Percentiles rank a stretch among this genome's conserved stretches.
Evolutionary conservation across 2,888 invertebrate genomes (phyloP).

Genomic region (Ornithoptera alexandrae): DNA sequence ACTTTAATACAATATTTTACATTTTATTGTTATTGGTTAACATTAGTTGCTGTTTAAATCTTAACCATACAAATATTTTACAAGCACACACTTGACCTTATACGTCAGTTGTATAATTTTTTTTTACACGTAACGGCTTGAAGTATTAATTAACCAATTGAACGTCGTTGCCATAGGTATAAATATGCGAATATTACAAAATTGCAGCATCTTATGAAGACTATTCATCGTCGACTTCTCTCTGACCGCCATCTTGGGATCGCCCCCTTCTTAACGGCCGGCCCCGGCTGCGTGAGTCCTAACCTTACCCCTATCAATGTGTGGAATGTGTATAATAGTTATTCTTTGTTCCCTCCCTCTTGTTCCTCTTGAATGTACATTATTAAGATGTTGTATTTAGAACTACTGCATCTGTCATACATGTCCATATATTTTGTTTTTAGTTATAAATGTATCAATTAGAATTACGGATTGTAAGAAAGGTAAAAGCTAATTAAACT

Average conservation of each 20-base stretch:
- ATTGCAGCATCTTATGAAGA: conserved; percentile 86
- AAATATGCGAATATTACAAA: conserved; percentile 79
- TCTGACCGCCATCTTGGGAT: conserved; percentile 80
- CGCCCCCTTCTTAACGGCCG: conserved; percentile 70
- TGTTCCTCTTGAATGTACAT: conserved; percentile 51
- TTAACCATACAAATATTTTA: conserved; percentile 7
- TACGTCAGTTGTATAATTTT: background rate
- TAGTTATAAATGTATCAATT: background rate
- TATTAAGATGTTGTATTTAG: conserved; percentile 60
- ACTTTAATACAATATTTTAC: conserved; percentile 17
- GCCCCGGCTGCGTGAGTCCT: conserved; percentile 75
- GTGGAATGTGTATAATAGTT: conserved; percentile 72
- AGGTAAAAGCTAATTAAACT: background rate
- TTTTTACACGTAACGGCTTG: conserved; percentile 30
- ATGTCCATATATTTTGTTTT: conserved; percentile 14
- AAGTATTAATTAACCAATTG: conserved; percentile 65
- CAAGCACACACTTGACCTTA: background rate
- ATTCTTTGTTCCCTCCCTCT: conserved; percentile 43
- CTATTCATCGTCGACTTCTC: conserved; percentile 86
- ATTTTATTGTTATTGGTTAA: conserved; percentile 12
- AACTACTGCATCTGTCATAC: conserved; percentile 38
- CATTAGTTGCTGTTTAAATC: conserved; percentile 22
- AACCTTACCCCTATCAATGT: conserved; percentile 69
- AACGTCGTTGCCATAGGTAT: conserved; percentile 76
- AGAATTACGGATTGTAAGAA: background rate